Conservation (phyloP, 2,888 invertebrate genomes). For the Smittia sp. region DNA sequence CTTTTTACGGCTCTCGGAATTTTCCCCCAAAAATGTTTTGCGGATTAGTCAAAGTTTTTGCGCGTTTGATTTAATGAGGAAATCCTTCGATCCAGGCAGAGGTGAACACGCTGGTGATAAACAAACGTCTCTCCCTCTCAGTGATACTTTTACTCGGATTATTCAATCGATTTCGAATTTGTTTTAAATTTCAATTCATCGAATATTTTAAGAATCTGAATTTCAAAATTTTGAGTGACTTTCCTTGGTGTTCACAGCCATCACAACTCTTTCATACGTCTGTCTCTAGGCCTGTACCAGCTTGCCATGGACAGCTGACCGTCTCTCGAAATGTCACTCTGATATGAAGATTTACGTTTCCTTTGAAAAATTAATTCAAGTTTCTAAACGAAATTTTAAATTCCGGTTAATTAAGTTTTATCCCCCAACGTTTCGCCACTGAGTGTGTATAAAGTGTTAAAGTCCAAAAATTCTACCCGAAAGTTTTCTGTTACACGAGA, state of each 20-base stretch:
- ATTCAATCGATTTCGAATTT: not conserved
- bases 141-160: conserved; percentile 20
- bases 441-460: not conserved
- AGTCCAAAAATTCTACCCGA: not conserved
- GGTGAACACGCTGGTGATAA: not conserved
- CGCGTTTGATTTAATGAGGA: not conserved
- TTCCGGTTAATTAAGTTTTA: too few relatives aligned
- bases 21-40: not conserved
- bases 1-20: not conserved
- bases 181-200: not conserved
- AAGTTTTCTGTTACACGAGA: not conserved
- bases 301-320: too few relatives aligned
- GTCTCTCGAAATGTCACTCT: too few relatives aligned
- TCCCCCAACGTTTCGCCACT: not conserved
- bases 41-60: not conserved
- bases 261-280: too few relatives aligned
- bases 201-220: too few relatives aligned
- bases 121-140: not conserved
- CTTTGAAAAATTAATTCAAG: too few relatives aligned
- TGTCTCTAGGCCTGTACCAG: too few relatives aligned
- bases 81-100: conserved; percentile 14
- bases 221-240: too few relatives aligned
- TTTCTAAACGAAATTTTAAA: too few relatives aligned
- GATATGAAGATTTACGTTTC: too few relatives aligned
- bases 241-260: too few relatives aligned